Base-by-base conservation (phyloP, 2,888 invertebrate species). In the Adelphocoris suturalis region DNA sequence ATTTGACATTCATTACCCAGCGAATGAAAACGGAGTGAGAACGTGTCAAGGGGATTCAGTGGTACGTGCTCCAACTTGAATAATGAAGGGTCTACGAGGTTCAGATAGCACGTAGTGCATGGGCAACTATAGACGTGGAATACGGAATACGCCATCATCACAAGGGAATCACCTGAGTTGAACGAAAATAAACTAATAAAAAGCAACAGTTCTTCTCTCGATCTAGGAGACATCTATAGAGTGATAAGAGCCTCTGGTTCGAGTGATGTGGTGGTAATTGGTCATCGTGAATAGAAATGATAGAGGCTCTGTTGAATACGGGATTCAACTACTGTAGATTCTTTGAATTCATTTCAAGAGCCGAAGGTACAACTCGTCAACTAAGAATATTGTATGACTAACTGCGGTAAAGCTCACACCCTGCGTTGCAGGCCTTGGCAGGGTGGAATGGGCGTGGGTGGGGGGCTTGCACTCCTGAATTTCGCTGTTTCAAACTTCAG, bases 1-100 rank as follows among this genome's bases (percentile, higher is more conserved):
- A 68, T 68, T 68, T 68, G 68, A 68, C 68, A 68, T 68, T 68
- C 68, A 68, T 68, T 68, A 68, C 68, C 68, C 68, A 23, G 23
- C 68, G 68, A 68, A 68, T 68, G 23, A 68, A 68, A 68, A 68
- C 68, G 68, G 68, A 68, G 68, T 68, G 68, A 68, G 68, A 68
- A 68, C 68, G 68, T 68, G 68, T 68, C 68, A 68, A 68, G 23
- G 68, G 68, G 68, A 23, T 68, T 68, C 68, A 68, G 11, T 13
- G 23, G 68, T 68, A 68, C 68, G 68, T 68, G 68, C 23, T 68
- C 23, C 19, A 27, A 68, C 68, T 12, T 68, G 68, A 68, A 68
- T 68, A 68, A 68, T 68, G 68, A 68, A 68, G 12, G 68, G 68
- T 68, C 68, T 23, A 23, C 68, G 68, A 68, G 68, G 68, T 13